Evolutionary conservation across 2,113 vertebrate genomes (phyloP), one percentile per base, ranked within the genome.

Genomic region (Piliocolobus tephrosceles): DNA sequence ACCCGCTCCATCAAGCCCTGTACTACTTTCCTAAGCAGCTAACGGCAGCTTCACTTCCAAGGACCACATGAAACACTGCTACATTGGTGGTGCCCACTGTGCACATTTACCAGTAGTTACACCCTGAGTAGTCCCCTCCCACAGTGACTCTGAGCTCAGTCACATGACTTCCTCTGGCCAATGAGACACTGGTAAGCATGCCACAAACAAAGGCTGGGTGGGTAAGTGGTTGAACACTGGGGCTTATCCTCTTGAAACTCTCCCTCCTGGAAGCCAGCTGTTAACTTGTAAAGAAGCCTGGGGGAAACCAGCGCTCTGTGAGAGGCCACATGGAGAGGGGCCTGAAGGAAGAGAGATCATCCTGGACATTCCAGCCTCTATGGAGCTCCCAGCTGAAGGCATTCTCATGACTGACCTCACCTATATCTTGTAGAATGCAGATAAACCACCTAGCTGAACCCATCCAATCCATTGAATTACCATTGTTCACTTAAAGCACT

Each of bases 401-500:
- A 22, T 8, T 32, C 66, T 95, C 32, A 0, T 14, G 40, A 82
- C 5, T 11, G 17, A 66, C n/a, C 17, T 85, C 75, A 61, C 52
- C 23, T 83, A 5, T 4, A 6, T 27, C 64, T 90, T 70, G 3
- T 14, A 84, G 25, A 94, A 80, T 5, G 58, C 17, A 76, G 47
- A 91, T 76, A 32, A 93, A 20, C 22, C 45, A 57, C 47, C 50
- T 58, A 30, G 30, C 78, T 40, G 64, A 94, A 86, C 76, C 50
- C 43, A 90, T 35, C 40, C 70, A 85, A 89, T 7, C 50, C 18
- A 58, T 0, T 38, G 50, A 52, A 50, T 23, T 64, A 2, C 12
- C 47, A 25, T 27, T 58, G 9, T 76, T 90, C 72, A n/a, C 14
- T 88, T 75, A n/a, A 76, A 13, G 40, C 43, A 76, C 4, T 17